A percentile compares a stretch with the other conserved stretches of the same genome.
Evolutionary conservation across 64 coral and sea anemone genomes (phyloP).

Genomic region (Cladopsammia gracilis): DNA sequence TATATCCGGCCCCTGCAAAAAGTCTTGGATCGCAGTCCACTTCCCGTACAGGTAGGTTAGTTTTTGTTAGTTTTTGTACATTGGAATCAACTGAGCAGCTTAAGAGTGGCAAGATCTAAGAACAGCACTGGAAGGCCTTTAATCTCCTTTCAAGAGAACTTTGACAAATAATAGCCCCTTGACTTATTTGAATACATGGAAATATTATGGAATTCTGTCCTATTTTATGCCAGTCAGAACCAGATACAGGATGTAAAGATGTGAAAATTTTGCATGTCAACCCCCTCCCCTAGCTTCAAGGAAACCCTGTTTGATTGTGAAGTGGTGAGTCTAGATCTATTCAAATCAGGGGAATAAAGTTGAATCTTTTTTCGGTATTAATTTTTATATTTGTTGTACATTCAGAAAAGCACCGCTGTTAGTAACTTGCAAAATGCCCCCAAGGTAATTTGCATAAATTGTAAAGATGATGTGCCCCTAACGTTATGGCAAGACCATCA

Average conservation of each 20-base stretch:
- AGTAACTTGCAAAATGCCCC: too few species aligned
- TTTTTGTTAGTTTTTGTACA: not conserved
- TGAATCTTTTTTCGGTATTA: not conserved
- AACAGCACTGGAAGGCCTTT: too few species aligned
- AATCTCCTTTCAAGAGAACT: too few species aligned
- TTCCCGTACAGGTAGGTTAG: slow-evolving; percentile 34
- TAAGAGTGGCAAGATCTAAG: too few species aligned
- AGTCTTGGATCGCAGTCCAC: slow-evolving; percentile 35
- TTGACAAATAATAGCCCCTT: not conserved
- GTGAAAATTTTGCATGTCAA: not conserved
- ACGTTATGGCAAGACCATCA: too few species aligned
- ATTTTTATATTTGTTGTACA: not conserved
- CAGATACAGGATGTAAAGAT: not conserved
- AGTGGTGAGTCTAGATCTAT: not conserved
- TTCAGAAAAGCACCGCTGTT: not conserved
- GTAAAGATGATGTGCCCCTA: too few species aligned
- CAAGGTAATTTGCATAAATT: too few species aligned
- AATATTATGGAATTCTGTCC: not conserved
- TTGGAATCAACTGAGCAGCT: too few species aligned
- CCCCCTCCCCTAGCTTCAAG: not conserved
- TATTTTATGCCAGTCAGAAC: not conserved
- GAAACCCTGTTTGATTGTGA: not conserved
- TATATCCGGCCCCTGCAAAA: slow-evolving; percentile 45
- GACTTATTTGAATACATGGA: not conserved
- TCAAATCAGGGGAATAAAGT: not conserved